Evolutionary conservation across 2,797 vertebrate genomes (phyloP), one percentile per base, ranked within the genome.

Genomic region (Mycteria americana): DNA sequence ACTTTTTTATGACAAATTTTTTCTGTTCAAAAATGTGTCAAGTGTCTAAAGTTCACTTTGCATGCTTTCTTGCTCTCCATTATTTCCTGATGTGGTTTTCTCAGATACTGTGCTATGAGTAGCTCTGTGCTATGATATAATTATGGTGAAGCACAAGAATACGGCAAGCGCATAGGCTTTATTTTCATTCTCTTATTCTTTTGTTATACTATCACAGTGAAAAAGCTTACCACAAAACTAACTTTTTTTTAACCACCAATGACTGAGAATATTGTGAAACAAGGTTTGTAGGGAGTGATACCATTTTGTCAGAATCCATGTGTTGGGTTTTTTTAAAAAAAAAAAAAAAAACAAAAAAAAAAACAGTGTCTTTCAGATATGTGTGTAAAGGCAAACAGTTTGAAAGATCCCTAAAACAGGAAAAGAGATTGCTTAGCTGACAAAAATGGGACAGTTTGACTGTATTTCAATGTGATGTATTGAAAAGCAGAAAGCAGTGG

Each of bases 11-110:
- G 12, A 41, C 1, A 2, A 10, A 7, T 18, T 59, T 70, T 88
- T 85, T 59, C 14, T 51, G 3, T 77, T 91, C 3, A 39, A 39
- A 73, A 53, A 31, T 37, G 11, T 35, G 21, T 37, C 10, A 24
- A 5, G 7, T 48, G n/a, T 72, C 7, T 9, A 8, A 64, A 83
- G 41, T 56, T 65, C 33, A 33, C 21, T 75, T 82, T 25, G 24
- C 3, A 2, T 0, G 0, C 37, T 73, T 62, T 53, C 22, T 64
- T 62, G 25, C 37, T 94, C 31, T 56, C 68, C 4, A 0, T 62
- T 65, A 39, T 73, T 88, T 80, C 37, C 39, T 18, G 8, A 6
- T 30, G 18, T 51, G n/a, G 17, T 76, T 80, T 64, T 57, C 25
- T 80, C 31, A 24, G 73, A 9, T 56, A 17, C 41, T 35, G 35